phyloP scores from a whole-genome alignment of 2,888 invertebrate genomes.

The Spodoptera littoralis region DNA sequence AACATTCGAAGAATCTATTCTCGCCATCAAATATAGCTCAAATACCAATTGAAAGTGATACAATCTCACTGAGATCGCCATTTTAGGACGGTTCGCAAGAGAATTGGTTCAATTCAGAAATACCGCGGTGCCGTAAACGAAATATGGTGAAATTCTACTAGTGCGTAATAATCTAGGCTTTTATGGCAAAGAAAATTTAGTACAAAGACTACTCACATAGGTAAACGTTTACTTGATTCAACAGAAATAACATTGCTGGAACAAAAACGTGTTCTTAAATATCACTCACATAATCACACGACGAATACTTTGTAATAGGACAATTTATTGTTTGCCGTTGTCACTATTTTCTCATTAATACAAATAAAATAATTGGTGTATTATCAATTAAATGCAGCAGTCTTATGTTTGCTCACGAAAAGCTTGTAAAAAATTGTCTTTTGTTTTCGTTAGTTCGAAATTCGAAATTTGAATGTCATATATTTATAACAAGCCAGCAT shows the following conservation, averaged over 20 bases:
- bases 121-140: slow-evolving; percentile 22
- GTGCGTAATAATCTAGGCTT: slow-evolving; percentile 28
- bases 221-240: background rate
- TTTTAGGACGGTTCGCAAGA: slow-evolving; percentile 39
- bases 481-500: background rate
- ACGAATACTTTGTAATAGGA: no score
- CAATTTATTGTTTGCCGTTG: no score
- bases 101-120: slow-evolving; percentile 48
- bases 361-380: no score
- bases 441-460: slow-evolving; percentile 5
- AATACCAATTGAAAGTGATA: slow-evolving; percentile 49
- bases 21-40: slow-evolving; percentile 31
- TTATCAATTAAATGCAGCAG: no score
- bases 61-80: slow-evolving; percentile 45
- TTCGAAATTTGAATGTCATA: slow-evolving; percentile 4
- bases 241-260: slow-evolving; percentile 9
- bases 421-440: background rate
- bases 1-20: slow-evolving; percentile 27
- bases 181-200: slow-evolving; percentile 19
- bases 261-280: background rate
- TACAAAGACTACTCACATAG: slow-evolving; percentile 9
- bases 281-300: no score
- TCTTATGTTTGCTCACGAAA: no score
- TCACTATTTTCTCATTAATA: no score
- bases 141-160: slow-evolving; percentile 40